Evolutionary conservation across 1,140 invertebrate genomes (phyloP), one percentile per base, ranked within the genome.

Genomic region (Cephus cinctus): DNA sequence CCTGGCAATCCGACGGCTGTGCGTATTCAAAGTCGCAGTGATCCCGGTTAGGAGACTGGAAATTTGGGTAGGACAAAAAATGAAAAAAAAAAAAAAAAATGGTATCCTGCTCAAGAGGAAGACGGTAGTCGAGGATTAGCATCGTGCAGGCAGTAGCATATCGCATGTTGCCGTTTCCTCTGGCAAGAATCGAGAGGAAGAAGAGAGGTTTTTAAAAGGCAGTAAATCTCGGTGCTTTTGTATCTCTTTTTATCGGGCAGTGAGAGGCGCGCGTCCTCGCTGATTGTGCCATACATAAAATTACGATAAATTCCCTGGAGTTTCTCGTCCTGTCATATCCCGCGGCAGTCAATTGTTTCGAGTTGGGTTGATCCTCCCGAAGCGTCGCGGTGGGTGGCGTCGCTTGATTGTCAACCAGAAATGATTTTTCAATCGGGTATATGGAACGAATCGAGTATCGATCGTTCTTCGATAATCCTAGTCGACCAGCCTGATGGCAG

Each of bases 201-300:
- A n/a, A 27, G 25, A n/a, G 25, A n/a, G n/a, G 27, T 20, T 57
- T 50, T 60, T 55, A 63, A 63, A 63, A 35, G 49, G 44, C 54
- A 21, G 49, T 64, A 64, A 64, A 66, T 66, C 57, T 61, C 46
- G 20, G 44, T 42, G 53, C 56, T 65, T n/a, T 65, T 56, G 51
- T 47, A 47, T 56, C 58, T 43, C 50, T 57, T 60, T 61, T 56
- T 57, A 57, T 54, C 47, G 31, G 47, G 42, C 59, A 54, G 23
- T 46, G 51, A 49, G 53, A 45, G 52, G 32, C 21, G 30, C 51
- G 41, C 50, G 43, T 47, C 48, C 55, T 58, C 59, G 34, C 54
- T 71, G 66, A 73, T 71, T 67, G 69, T 71, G 68, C 60, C 63
- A 73, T 73, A 69, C 71, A 73, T 71, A 71, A 73, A 71, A 73